Conservation (phyloP, 2,113 vertebrate genomes). For the Antennarius striatus region DNA sequence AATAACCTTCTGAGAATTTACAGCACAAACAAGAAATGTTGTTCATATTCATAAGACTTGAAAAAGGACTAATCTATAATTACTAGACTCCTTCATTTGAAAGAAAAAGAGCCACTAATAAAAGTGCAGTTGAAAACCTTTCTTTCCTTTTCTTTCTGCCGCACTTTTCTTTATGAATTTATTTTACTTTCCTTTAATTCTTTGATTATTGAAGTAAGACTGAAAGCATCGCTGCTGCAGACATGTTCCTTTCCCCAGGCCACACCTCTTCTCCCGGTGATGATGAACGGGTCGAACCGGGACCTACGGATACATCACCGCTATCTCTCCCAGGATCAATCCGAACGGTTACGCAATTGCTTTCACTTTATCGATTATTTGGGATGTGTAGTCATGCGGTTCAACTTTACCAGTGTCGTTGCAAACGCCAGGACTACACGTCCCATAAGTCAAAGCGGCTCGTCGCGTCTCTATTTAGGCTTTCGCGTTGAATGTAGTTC, state of each 20-base stretch:
- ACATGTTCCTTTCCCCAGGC: constrained; percentile 4
- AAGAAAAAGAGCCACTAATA: too few species aligned
- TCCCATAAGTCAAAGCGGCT: constrained; percentile 72
- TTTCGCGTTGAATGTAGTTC: constrained; percentile 70
- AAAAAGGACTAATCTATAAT: too few species aligned
- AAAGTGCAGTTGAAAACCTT: too few species aligned
- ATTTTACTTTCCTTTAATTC: too few species aligned
- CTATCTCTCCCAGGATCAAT: constrained; percentile 53
- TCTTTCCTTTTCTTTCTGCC: background rate
- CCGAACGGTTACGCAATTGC: constrained; percentile 58
- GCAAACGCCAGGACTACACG: constrained; percentile 64
- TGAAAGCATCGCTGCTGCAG: background rate
- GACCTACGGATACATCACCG: constrained; percentile 16
- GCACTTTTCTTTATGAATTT: background rate
- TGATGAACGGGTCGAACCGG: constrained; percentile 7
- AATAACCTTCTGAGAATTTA: too few species aligned
- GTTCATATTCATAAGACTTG: too few species aligned
- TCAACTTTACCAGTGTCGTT: constrained; percentile 34
- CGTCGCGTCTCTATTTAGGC: constrained; percentile 57
- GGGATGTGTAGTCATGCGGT: constrained; percentile 69
- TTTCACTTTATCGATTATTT: constrained; percentile 58
- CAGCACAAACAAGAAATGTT: too few species aligned
- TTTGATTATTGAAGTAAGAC: background rate
- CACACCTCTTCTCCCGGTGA: constrained; percentile 18
- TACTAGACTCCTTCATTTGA: too few species aligned